Conservation (phyloP, 2,113 vertebrate genomes). For the Clupea harengus region DNA sequence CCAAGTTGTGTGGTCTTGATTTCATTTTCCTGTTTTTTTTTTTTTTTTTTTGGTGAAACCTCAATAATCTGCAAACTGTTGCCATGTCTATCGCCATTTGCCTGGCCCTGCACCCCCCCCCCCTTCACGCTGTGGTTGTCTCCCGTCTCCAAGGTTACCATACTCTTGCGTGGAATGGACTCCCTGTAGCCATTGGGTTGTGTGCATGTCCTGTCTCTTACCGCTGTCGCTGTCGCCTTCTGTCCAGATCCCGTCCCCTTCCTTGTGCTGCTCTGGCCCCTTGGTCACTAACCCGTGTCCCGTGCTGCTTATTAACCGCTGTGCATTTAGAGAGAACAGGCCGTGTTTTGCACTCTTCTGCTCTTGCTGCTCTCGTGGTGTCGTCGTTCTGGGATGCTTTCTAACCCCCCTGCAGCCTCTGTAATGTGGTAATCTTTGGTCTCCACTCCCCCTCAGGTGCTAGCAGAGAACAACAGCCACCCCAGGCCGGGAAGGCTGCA, state of each 20-base stretch:
- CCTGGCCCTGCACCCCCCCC: conserved; percentile 66
- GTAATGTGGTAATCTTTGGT: not conserved
- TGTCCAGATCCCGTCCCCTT: conserved; percentile 44
- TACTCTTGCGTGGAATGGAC: conserved; percentile 76
- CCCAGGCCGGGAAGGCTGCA: conserved; percentile 76
- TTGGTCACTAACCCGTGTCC: conserved; percentile 82
- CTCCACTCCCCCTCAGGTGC: conserved; percentile 67
- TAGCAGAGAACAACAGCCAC: conserved; percentile 80
- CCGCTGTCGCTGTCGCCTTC: conserved; percentile 49
- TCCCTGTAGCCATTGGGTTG: conserved; percentile 73
- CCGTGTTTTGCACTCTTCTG: conserved; percentile 46
- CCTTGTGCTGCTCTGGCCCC: conserved; percentile 44
- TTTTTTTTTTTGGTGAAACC: not conserved
- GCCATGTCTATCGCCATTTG: conserved; percentile 64
- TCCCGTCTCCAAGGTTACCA: conserved; percentile 61
- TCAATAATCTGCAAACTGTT: conserved; percentile 53
- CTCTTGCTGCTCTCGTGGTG: not conserved
- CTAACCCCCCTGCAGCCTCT: not conserved
- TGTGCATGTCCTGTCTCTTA: conserved; percentile 77
- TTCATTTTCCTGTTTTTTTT: conserved; percentile 41
- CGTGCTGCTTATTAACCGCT: conserved; percentile 82
- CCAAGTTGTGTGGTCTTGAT: conserved; percentile 68
- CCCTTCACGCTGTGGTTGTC: conserved; percentile 59
- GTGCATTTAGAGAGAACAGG: conserved; percentile 73
- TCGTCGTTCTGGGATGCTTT: conserved; percentile 47